These are phyloP conservation scores for Halocynthia aurantium DNA, from an alignment of 23 tunicate genomes.

Conservation along the genomic window DNA sequence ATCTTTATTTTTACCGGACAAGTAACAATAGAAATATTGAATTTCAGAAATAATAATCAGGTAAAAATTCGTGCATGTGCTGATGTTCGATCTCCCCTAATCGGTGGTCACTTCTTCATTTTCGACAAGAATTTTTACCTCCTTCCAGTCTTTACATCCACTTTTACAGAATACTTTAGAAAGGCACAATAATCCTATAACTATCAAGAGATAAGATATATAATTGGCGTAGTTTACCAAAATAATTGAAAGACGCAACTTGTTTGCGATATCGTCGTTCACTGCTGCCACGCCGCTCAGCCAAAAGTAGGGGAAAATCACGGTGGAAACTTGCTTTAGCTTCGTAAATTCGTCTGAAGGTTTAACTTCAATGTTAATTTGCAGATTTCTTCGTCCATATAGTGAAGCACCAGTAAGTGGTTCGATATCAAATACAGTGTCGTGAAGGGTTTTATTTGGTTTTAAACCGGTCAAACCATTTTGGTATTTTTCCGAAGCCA, in stretches of 20 bases:
- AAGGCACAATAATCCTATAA: background rate
- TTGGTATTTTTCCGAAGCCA: conserved; percentile 35
- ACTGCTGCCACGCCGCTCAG: conserved; percentile 7
- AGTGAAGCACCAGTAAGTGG: conserved; percentile 36
- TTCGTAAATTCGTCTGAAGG: background rate
- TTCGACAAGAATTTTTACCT: too few relatives aligned
- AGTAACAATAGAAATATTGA: too few relatives aligned
- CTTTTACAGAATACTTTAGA: too few relatives aligned
- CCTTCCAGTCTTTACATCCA: too few relatives aligned
- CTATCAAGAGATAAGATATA: background rate
- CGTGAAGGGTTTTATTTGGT: conserved; percentile 52
- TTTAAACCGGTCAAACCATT: conserved; percentile 44
- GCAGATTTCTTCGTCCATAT: background rate
- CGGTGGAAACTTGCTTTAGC: background rate
- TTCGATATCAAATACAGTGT: conserved; percentile 67
- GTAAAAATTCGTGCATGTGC: too few relatives aligned
- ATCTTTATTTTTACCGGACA: too few relatives aligned
- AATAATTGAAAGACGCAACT: background rate
- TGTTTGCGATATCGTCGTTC: conserved; percentile 11
- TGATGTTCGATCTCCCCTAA: too few relatives aligned
- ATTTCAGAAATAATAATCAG: too few relatives aligned
- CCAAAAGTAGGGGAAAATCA: conserved; percentile 22
- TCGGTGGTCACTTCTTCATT: too few relatives aligned
- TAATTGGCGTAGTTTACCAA: background rate
- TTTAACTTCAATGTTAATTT: conserved; percentile 16